Base-by-base conservation (phyloP, 2,888 invertebrate species). In the Mesochorus sp. region DNA sequence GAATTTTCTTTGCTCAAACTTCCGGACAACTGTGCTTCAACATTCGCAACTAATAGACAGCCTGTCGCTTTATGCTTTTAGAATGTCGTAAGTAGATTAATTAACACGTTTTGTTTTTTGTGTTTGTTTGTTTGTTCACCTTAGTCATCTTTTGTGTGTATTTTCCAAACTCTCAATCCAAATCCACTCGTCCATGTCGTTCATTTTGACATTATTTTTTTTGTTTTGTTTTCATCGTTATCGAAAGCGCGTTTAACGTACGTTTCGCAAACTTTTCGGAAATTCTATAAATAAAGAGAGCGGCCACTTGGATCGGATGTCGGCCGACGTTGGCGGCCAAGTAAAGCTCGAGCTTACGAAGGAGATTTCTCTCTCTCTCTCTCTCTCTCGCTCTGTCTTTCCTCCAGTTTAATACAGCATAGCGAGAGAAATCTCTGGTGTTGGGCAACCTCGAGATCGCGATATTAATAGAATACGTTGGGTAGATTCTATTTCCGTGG, bases 241-340 rank as follows among this genome's bases (percentile, higher is more conserved):
- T n/a, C n/a, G n/a, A n/a, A n/a, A n/a, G n/a, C n/a, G n/a, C n/a
- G n/a, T n/a, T n/a, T n/a, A n/a, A n/a, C n/a, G n/a, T n/a, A n/a
- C n/a, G 83, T 86, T 87, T 86, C 85, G 84, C 85, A 85, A 89
- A 89, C 85, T 88, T 88, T 89, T 85, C 87, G 88, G 70, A 88
- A 88, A 86, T 80, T 87, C 90, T 90, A 90, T 88, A 87, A 90
- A 90, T 90, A 90, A 81, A 79, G 67, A 81, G 78, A 85, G 66
- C 82, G 82, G 85, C 84, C 85, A 86, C 89, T 89, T 90, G 89
- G 90, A 91, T 91, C 91, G 88, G 86, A 88, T 91, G 90, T 91
- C 91, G 89, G 89, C 87, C 87, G 87, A 84, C 85, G 87, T 87
- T 88, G 88, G 88, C 88, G 87, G 89, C 91, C 90, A 91, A 90